Evolutionary conservation across 2,797 vertebrate species (phyloP).

Genomic region (Chiloscyllium punctatum): DNA sequence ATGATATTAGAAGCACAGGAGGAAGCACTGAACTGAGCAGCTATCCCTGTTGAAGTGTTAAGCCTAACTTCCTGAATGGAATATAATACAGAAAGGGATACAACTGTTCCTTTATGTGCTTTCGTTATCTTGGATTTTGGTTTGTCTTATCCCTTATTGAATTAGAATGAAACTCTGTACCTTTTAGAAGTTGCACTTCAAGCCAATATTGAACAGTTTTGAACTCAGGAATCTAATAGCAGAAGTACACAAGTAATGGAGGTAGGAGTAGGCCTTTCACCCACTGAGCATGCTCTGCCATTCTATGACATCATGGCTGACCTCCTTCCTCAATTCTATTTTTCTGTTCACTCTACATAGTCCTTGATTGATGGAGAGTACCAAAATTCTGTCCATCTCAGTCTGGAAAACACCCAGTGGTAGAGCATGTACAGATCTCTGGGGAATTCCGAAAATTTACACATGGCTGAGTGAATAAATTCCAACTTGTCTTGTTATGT

Average conservation of each 20-base stretch:
- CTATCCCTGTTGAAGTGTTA: not conserved
- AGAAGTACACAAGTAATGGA: not conserved
- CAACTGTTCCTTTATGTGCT: not conserved
- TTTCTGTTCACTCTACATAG: not conserved
- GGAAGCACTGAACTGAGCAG: not conserved
- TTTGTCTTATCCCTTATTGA: not conserved
- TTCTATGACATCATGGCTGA: not conserved
- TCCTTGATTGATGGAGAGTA: too few species aligned
- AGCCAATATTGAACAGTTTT: not conserved
- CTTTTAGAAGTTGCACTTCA: not conserved
- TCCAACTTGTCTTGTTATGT: too few species aligned
- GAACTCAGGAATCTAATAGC: not conserved
- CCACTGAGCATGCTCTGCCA: not conserved
- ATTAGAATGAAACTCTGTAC: not conserved
- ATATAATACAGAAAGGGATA: not conserved
- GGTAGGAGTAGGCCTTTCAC: not conserved
- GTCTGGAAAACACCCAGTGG: too few species aligned
- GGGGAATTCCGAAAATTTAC: too few species aligned
- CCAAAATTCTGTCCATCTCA: too few species aligned
- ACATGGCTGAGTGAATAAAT: too few species aligned
- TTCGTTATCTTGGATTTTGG: not conserved
- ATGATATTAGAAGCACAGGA: not conserved
- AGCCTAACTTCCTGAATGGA: not conserved
- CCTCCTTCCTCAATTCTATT: not conserved
- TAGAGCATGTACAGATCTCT: too few species aligned